These are phyloP conservation scores for Acronicta alni DNA, from an alignment of 2,888 invertebrate genomes.

Conservation along the genomic window DNA sequence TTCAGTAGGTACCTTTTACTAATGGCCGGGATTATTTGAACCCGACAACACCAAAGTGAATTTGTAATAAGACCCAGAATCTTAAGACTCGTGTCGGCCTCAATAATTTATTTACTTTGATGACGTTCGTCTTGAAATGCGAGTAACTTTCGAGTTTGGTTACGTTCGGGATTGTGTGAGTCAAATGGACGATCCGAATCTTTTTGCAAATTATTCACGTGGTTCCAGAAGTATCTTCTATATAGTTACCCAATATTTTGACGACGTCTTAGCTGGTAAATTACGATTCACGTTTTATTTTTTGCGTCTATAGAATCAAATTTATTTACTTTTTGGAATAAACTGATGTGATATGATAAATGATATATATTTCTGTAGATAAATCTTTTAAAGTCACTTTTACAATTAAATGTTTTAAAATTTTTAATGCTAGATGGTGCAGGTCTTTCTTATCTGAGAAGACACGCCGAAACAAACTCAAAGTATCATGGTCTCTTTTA, in stretches of 20 bases:
- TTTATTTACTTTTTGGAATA: too few species aligned
- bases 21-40: slow-evolving; percentile 77
- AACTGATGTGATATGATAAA: too few species aligned
- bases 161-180: slow-evolving; percentile 55
- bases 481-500: too few species aligned
- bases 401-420: too few species aligned
- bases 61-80: slow-evolving; percentile 78
- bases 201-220: slow-evolving; percentile 36
- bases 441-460: too few species aligned
- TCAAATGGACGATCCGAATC: slow-evolving; percentile 49
- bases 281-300: too few species aligned
- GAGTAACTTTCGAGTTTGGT: slow-evolving; percentile 59
- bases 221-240: background rate
- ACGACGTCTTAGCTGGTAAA: too few species aligned
- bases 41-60: slow-evolving; percentile 76
- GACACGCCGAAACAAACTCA: too few species aligned
- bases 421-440: too few species aligned
- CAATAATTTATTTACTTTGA: slow-evolving; percentile 78
- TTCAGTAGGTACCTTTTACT: slow-evolving; percentile 67
- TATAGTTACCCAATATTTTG: background rate
- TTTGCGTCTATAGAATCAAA: too few species aligned
- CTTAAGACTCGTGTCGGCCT: slow-evolving; percentile 73
- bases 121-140: slow-evolving; percentile 61
- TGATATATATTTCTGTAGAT: too few species aligned
- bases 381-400: too few species aligned